Percentiles rank a stretch among this genome's conserved stretches.
These are phyloP conservation scores for Babyrousa celebensis DNA, from an alignment of 2,797 vertebrate genomes.

Conservation along the genomic window DNA sequence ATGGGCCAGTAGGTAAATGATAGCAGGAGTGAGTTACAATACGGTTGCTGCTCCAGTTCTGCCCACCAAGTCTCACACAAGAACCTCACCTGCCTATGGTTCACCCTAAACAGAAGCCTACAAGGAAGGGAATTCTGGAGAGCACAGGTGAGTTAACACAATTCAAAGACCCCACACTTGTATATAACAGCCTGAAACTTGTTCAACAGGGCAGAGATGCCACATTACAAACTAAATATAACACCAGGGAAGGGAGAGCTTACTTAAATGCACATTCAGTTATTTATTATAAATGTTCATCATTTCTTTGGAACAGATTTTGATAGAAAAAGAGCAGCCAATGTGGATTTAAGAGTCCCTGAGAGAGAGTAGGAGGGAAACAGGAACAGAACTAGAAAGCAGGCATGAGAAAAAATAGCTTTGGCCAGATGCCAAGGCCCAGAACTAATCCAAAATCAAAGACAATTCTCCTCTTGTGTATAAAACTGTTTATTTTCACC, in stretches of 20 bases:
- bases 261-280: neutral
- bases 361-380: neutral
- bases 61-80: neutral
- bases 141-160: neutral
- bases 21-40: neutral
- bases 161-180: neutral
- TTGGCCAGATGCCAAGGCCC: neutral
- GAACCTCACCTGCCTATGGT: neutral
- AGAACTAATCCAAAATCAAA: neutral
- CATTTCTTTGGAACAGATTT: neutral
- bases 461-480: neutral
- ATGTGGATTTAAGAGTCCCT: neutral
- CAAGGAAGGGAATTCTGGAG: neutral
- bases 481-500: slow-evolving; percentile 12
- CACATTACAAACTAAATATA: neutral
- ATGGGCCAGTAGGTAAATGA: neutral
- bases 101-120: neutral
- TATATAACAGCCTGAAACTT: neutral
- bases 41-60: neutral
- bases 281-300: neutral
- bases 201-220: neutral
- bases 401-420: neutral
- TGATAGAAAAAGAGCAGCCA: neutral
- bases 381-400: neutral
- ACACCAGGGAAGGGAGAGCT: neutral